Evolutionary conservation across 2,888 invertebrate species (phyloP).

Genomic region (Serripes groenlandicus): DNA sequence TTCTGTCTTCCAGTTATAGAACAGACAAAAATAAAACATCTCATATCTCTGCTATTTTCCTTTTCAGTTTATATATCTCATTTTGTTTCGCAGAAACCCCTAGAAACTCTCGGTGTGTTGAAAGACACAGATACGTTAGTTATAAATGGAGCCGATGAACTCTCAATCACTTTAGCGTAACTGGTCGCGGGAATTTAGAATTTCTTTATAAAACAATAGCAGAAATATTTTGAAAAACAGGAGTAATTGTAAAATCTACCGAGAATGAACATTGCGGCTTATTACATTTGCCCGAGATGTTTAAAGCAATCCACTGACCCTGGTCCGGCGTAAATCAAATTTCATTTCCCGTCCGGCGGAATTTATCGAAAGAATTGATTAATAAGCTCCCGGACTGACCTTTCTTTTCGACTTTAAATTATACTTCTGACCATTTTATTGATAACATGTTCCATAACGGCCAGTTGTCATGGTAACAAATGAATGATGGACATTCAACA

Average conservation of each 20-base stretch:
- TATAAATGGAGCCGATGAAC: constrained; percentile 21
- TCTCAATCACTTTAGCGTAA: constrained; percentile 52
- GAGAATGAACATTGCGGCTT: constrained; percentile 43
- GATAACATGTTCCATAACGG: constrained; percentile 72
- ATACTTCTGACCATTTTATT: constrained; percentile 72
- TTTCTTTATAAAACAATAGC: constrained; percentile 64
- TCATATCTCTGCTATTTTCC: too few species aligned
- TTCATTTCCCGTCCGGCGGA: constrained; percentile 52
- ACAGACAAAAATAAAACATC: too few species aligned
- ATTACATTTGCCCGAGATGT: constrained; percentile 59
- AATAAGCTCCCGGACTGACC: constrained; percentile 61
- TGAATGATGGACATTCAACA: constrained; percentile 71
- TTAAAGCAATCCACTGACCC: constrained; percentile 45
- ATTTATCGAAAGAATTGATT: constrained; percentile 67
- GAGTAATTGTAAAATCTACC: constrained; percentile 67
- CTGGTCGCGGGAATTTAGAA: constrained; percentile 61
- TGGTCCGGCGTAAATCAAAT: constrained; percentile 65
- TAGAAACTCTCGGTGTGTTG: too few species aligned
- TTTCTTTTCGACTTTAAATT: constrained; percentile 71
- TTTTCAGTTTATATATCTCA: too few species aligned
- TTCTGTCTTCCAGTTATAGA: too few species aligned
- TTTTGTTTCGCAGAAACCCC: too few species aligned
- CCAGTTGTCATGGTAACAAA: constrained; percentile 63
- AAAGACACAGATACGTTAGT: too few species aligned
- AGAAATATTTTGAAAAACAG: constrained; percentile 66